Evolutionary conservation across 2,797 vertebrate genomes (phyloP), one percentile per base, ranked within the genome.

Genomic region (Denticeps clupeoides): DNA sequence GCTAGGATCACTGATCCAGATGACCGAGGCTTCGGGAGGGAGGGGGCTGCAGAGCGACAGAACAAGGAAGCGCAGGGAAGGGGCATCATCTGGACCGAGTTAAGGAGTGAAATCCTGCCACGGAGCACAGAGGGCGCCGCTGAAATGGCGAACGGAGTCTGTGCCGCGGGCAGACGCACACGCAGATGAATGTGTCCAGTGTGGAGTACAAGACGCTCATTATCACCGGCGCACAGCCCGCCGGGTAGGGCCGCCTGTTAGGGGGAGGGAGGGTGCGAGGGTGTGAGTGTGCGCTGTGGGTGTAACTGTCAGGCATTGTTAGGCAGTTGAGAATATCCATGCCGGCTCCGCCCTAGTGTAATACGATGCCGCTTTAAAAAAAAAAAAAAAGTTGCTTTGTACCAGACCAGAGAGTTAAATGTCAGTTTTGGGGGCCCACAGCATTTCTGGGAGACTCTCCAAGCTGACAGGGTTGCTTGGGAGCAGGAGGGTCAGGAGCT

Each of bases 201-300:
- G 4, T 37, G n/a, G 21, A 56, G 41, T 51, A 60, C 54, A 55
- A 54, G 37, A 57, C 48, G 38, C 29, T 53, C 37, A 48, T 64
- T 60, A 59, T 57, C 40, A 35, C 27, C 25, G 12, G 7, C 1
- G 7, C 18, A 5, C 48, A 31, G 23, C 45, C 19, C 45, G 15
- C 45, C 26, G 51, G 33, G 45, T 40, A 19, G 47, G 25, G 41
- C 47, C 23, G 28, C 33, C 49, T 16, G 18, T 41, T 31, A 40
- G 27, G 21, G 50, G 44, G 44, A 45, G 35, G 47, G 11, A 22
- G 24, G 32, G 31, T 24, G 41, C 28, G 38, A 32, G 7, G 42
- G 27, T 42, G 50, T 27, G 48, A 41, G 40, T 31, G 42, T 42
- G 40, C 32, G 38, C n/a, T n/a, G n/a, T n/a, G n/a, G n/a, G n/a